Evolutionary conservation across 1,140 invertebrate species (phyloP), one percentile per base, ranked within the genome.

Genomic region (Sitophilus oryzae): DNA sequence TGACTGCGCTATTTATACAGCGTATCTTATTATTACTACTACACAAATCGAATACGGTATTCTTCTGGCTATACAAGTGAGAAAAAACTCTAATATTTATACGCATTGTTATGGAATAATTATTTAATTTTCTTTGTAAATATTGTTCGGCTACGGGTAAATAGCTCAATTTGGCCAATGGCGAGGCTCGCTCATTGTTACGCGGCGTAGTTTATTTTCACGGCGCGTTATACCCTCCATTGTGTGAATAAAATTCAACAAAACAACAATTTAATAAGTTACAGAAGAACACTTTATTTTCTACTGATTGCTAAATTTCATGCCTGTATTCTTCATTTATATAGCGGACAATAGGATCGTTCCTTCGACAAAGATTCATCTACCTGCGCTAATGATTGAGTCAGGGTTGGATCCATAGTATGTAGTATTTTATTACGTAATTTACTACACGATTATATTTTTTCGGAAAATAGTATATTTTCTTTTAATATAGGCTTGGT

Each of bases 211-310:
- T 18, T 30, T 16, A 16, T 38, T 38, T 38, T 16, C n/a, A n/a
- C 14, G 14, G 48, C 37, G 19, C 22, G 20, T 38, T 51, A 41
- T 51, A 41, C 48, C 40, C 42, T 41, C 36, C 35, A 34, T 51
- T 51, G 48, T 51, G 56, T 35, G 49, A 23, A 50, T 40, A 54
- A 58, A 63, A 59, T 57, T 48, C 49, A 59, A 61, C 57, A 63
- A 63, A 58, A 61, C 52, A 50, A 53, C 54, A 51, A 57, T 57
- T 55, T 63, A 61, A 63, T 63, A 59, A 59, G 59, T 51, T 59
- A 52, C 50, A n/a, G n/a, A n/a, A 53, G 56, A 63, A 63, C 53
- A 61, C 56, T 59, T 63, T 59, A 63, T 63, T 61, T 63, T 59
- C 59, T 45, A 54, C 41, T 49, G 52, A 61, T 61, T 58, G 59